A percentile compares a stretch with the other conserved stretches of the same genome.
Conservation (phyloP, 2,113 vertebrate species). For the Brachypodius melanocephalos region DNA sequence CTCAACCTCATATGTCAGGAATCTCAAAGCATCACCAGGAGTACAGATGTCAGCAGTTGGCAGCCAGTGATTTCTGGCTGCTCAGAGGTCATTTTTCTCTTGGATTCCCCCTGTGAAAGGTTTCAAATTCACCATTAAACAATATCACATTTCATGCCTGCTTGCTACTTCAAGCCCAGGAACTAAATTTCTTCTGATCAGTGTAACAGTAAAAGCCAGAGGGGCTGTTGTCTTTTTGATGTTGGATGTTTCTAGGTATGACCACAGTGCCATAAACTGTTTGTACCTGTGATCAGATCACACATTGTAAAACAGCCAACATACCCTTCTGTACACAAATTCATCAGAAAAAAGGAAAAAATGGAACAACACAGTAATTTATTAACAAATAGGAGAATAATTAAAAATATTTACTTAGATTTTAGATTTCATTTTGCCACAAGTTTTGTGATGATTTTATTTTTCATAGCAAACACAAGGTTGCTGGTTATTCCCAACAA, state of each 20-base stretch:
- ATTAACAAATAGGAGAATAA: background rate
- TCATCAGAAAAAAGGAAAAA: background rate
- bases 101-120: background rate
- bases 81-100: constrained; percentile 8
- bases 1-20: background rate
- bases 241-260: background rate
- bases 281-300: constrained; percentile 52
- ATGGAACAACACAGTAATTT: background rate
- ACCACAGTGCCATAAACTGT: background rate
- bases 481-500: background rate
- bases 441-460: background rate
- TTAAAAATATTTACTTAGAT: background rate
- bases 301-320: constrained; percentile 39
- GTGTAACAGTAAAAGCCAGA: constrained; percentile 4
- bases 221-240: constrained; percentile 32
- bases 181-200: constrained; percentile 7
- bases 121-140: constrained; percentile 29
- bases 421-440: background rate
- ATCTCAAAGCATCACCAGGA: constrained; percentile 10
- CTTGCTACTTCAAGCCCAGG: constrained; percentile 36
- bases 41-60: background rate
- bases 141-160: constrained; percentile 27
- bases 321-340: background rate
- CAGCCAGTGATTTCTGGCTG: constrained; percentile 4
- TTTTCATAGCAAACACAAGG: background rate